Percentiles rank a stretch among this genome's conserved stretches.
These are phyloP conservation scores for Aplidium turbinatum DNA, from an alignment of 23 tunicate genomes.

Conservation along the genomic window DNA sequence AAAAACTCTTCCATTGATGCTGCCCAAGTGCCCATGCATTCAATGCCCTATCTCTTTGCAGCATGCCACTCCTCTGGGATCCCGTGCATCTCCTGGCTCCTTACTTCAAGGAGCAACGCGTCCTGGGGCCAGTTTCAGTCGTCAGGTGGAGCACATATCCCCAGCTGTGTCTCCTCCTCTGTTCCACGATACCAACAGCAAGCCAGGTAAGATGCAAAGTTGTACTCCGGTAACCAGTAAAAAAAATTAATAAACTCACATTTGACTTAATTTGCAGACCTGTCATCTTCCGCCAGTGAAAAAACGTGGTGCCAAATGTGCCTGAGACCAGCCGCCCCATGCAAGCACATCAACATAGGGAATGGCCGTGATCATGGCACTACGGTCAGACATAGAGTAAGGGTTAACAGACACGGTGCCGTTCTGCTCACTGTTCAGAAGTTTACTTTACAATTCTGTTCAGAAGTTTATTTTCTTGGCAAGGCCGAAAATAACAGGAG, in stretches of 20 bases:
- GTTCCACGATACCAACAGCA: constrained; percentile 32
- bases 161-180: constrained; percentile 79
- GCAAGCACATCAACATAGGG: constrained; percentile 20
- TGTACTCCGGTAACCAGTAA: not conserved
- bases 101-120: not conserved
- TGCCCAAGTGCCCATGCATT: no score
- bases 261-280: not conserved
- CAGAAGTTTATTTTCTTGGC: no score
- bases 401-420: no score
- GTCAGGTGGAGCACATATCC: constrained; percentile 69
- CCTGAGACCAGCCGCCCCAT: constrained; percentile 53
- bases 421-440: no score
- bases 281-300: constrained; percentile 6
- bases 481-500: no score
- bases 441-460: no score
- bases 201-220: constrained; percentile 3
- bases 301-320: constrained; percentile 68
- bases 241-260: no score
- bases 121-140: constrained; percentile 11
- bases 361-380: constrained; percentile 27
- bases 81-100: constrained; percentile 32
- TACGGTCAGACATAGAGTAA: constrained; percentile 13
- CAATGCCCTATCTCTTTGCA: no score
- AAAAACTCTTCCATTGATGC: no score
- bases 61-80: constrained; percentile 41